These are phyloP conservation scores for Endotricha flammealis DNA, from an alignment of 2,888 invertebrate species.

Conservation along the genomic window DNA sequence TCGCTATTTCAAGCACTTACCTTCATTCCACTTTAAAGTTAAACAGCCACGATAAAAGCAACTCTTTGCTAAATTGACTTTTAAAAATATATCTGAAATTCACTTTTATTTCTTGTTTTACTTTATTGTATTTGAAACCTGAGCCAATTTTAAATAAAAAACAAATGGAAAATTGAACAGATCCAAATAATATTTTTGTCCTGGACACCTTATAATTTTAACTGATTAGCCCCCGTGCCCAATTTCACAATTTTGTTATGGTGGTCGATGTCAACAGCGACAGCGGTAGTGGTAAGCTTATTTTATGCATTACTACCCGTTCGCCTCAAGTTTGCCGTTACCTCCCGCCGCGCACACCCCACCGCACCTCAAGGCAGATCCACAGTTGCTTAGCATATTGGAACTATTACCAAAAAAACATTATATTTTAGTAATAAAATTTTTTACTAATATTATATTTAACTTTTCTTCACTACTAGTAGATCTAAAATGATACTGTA, in stretches of 20 bases:
- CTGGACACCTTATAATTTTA: conserved; percentile 40
- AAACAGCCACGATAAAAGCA: conserved; percentile 1
- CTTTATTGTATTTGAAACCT: not conserved
- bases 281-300: conserved; percentile 7
- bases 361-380: too few species aligned
- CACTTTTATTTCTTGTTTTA: not conserved
- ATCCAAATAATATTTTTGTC: conserved; percentile 30
- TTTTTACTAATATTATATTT: too few species aligned
- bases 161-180: conserved; percentile 19
- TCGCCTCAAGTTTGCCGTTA: too few species aligned
- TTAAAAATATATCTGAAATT: not conserved
- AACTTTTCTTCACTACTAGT: too few species aligned
- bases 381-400: too few species aligned
- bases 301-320: too few species aligned
- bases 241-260: conserved; percentile 30
- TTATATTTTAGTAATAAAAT: too few species aligned
- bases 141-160: conserved; percentile 22
- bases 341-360: too few species aligned
- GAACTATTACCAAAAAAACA: too few species aligned
- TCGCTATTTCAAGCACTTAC: not conserved
- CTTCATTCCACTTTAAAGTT: not conserved
- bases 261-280: conserved; percentile 10
- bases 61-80: not conserved
- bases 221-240: conserved; percentile 38
- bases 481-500: too few species aligned